A percentile compares a stretch with the other conserved stretches of the same genome.
phyloP scores from a whole-genome alignment of 2,113 vertebrate genomes.

The Helogale parvula region DNA sequence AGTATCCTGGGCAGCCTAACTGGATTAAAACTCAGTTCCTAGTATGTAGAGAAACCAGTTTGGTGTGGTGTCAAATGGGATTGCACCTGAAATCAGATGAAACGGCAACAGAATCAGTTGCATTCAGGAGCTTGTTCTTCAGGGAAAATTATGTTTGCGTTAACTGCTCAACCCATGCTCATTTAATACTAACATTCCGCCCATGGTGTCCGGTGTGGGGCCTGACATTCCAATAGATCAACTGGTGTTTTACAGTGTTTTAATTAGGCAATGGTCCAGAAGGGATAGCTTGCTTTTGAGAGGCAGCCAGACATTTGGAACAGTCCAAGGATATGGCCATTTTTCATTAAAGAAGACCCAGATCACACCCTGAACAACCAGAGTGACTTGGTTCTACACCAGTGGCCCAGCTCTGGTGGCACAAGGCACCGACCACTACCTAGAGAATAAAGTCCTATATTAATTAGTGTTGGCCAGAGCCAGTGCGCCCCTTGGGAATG shows the following conservation, averaged over 20 bases:
- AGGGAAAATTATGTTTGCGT: neutral
- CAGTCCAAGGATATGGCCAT: neutral
- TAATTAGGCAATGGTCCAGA: neutral
- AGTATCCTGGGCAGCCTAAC: neutral
- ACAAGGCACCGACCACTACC: neutral
- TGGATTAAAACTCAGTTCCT: neutral
- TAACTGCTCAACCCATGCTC: neutral
- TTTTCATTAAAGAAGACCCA: neutral
- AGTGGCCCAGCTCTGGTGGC: neutral
- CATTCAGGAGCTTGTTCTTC: neutral
- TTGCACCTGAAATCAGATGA: neutral
- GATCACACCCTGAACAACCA: neutral
- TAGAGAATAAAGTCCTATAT: neutral
- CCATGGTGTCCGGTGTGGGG: neutral
- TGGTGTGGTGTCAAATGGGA: neutral
- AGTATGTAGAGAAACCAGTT: neutral
- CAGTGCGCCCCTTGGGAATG: neutral
- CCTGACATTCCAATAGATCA: neutral
- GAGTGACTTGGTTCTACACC: neutral
- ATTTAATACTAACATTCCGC: neutral
- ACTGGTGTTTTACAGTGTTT: neutral
- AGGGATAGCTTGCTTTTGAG: neutral
- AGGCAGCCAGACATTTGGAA: neutral
- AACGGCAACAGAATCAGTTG: neutral
- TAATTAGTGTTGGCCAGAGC: neutral